phyloP scores from a whole-genome alignment of 2,888 invertebrate genomes.

The Tholera decimalis region DNA sequence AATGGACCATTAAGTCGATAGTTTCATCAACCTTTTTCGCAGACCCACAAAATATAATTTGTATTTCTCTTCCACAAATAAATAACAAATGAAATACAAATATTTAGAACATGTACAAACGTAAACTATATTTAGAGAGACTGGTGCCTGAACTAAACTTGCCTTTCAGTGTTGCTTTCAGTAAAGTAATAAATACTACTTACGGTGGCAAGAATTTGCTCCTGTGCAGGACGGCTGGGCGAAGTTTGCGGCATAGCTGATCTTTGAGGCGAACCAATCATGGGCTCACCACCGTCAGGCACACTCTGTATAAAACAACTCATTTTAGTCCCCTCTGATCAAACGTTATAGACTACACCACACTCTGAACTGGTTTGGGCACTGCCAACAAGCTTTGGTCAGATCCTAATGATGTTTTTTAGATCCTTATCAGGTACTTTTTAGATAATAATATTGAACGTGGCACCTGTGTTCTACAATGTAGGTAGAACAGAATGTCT shows the following conservation, averaged over 20 bases:
- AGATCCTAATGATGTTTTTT: constrained; percentile 23
- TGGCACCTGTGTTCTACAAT: not conserved
- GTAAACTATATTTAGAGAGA: too few species aligned
- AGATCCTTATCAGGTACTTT: constrained; percentile 24
- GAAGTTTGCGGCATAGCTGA: constrained; percentile 74
- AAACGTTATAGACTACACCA: not conserved
- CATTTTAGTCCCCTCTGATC: not conserved
- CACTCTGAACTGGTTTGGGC: constrained; percentile 27
- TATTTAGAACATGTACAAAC: too few species aligned
- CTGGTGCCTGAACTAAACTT: too few species aligned
- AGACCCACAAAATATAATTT: not conserved
- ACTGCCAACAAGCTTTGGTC: not conserved
- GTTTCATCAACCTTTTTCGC: not conserved
- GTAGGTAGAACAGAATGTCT: not conserved
- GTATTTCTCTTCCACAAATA: too few species aligned
- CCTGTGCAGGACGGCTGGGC: constrained; percentile 74
- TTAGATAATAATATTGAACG: constrained; percentile 2
- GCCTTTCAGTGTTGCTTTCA: too few species aligned
- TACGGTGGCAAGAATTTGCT: constrained; percentile 73
- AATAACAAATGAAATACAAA: too few species aligned
- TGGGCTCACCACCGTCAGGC: constrained; percentile 80
- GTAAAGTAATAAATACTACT: constrained; percentile 40
- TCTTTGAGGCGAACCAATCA: constrained; percentile 82
- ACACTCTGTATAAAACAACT: constrained; percentile 77
- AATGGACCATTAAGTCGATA: too few species aligned